A percentile compares a stretch with the other conserved stretches of the same genome.
Evolutionary conservation across 2,113 vertebrate genomes (phyloP).

Genomic region (Phyllopteryx taeniolatus): DNA sequence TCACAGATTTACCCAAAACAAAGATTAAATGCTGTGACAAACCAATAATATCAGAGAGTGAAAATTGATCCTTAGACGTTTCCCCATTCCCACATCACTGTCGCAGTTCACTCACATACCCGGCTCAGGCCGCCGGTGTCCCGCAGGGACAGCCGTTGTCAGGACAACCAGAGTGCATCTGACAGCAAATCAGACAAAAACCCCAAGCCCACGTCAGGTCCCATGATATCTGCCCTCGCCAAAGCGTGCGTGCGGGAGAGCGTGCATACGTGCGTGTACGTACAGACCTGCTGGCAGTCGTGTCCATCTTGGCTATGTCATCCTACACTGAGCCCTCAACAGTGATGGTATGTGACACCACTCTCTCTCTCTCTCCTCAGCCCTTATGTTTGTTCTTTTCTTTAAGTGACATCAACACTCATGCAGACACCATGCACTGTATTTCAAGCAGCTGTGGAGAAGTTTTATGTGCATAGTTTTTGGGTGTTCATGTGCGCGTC

Average conservation of each 20-base stretch:
- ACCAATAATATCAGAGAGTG: slow-evolving; percentile 10
- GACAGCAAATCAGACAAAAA: slow-evolving; percentile 57
- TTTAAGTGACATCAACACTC: slow-evolving; percentile 12
- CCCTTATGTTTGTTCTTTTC: slow-evolving; percentile 10
- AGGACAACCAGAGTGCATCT: slow-evolving; percentile 54
- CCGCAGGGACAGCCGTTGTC: slow-evolving; percentile 56
- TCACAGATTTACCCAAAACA: neutral
- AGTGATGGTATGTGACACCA: slow-evolving; percentile 54
- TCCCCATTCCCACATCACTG: slow-evolving; percentile 40
- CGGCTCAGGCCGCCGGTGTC: slow-evolving; percentile 37
- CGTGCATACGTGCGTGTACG: slow-evolving; percentile 5
- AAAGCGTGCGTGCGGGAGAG: neutral
- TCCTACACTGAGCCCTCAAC: slow-evolving; percentile 41
- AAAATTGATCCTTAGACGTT: slow-evolving; percentile 38
- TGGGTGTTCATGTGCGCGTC: neutral
- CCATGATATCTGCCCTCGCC: slow-evolving; percentile 29
- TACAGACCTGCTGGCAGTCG: slow-evolving; percentile 31
- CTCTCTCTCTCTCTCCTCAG: slow-evolving; percentile 15
- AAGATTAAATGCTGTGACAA: neutral
- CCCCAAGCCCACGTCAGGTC: slow-evolving; percentile 53
- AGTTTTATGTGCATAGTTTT: neutral
- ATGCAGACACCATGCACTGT: neutral
- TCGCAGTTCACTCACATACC: slow-evolving; percentile 36
- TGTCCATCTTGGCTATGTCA: slow-evolving; percentile 60
- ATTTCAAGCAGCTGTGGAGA: neutral